Conservation (phyloP, 2,888 invertebrate genomes). For the Oligia fasciuncula region DNA sequence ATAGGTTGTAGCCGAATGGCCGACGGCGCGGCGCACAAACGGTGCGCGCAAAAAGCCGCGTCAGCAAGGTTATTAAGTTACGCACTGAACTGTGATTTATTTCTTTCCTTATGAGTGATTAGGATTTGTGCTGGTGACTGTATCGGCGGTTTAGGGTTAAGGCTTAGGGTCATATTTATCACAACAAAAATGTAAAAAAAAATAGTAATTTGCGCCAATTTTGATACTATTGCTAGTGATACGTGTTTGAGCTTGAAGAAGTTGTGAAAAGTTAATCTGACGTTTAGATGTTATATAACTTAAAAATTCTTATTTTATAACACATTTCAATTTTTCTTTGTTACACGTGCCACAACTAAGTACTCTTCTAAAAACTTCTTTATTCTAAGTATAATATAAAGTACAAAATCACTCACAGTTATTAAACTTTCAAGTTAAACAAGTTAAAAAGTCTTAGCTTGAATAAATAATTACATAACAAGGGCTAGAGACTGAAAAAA, state of each 20-base stretch:
- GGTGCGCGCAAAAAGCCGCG: constrained; percentile 69
- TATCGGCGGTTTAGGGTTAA: neutral
- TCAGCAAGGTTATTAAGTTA: constrained; percentile 56
- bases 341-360: neutral
- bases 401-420: neutral
- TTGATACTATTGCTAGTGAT: neutral
- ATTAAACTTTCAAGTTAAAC: neutral
- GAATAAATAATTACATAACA: neutral
- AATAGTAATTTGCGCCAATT: neutral
- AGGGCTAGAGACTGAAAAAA: neutral
- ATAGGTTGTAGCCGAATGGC: constrained; percentile 82
- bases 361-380: neutral
- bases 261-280: neutral
- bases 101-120: constrained; percentile 44
- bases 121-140: constrained; percentile 5
- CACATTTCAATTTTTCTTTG: neutral
- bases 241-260: neutral
- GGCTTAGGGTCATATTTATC: neutral
- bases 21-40: constrained; percentile 72
- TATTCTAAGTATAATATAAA: neutral
- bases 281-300: neutral
- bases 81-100: constrained; percentile 37
- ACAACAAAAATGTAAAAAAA: neutral
- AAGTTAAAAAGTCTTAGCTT: neutral
- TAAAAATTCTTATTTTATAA: neutral